Evolutionary conservation across 2,113 vertebrate species (phyloP), one percentile per base, ranked within the genome.

Genomic region (Coturnix japonica): DNA sequence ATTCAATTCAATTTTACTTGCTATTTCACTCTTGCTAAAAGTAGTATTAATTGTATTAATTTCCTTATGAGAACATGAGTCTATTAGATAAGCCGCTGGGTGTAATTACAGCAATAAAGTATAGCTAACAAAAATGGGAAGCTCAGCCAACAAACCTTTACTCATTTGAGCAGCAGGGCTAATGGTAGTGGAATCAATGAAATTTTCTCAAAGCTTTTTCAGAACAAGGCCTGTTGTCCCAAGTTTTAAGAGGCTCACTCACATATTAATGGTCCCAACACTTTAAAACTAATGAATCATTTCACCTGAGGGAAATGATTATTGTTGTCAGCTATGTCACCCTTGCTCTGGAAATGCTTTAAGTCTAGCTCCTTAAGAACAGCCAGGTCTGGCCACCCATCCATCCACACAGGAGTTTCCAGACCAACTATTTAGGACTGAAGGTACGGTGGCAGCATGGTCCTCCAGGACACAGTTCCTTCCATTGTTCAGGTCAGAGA

Each of bases 41-140:
- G 81, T 83, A 93, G 72, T n/a, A 87, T 93, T 93, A 95, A 94
- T 91, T 85, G 66, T 70, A 90, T 85, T 89, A 74, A 86, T 93
- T 88, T 87, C 91, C 91, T 74, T 79, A 11, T 51, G 69, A 92
- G 69, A 87, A 82, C 30, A 81, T 44, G 28, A 87, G 65, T 79
- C 65, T 51, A 76, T 91, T 84, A 94, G 57, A 86, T 69, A 94
- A 80, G 53, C 75, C 67, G 81, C 85, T 57, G 71, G 22, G 53
- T 81, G 9, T 74, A 92, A 95, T 81, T 87, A 89, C 56, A 83
- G 82, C 73, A 92, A 87, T 72, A 83, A 93, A 93, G 89, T 26
- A 74, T 2, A 93, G 60, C 64, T 89, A 82, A 79, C 51, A 85
- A 89, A 94, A 94, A 90, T 51, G 19, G 51, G 39, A 89, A 13